Conservation (phyloP, 1,140 invertebrate species). For the Lerema accius region DNA sequence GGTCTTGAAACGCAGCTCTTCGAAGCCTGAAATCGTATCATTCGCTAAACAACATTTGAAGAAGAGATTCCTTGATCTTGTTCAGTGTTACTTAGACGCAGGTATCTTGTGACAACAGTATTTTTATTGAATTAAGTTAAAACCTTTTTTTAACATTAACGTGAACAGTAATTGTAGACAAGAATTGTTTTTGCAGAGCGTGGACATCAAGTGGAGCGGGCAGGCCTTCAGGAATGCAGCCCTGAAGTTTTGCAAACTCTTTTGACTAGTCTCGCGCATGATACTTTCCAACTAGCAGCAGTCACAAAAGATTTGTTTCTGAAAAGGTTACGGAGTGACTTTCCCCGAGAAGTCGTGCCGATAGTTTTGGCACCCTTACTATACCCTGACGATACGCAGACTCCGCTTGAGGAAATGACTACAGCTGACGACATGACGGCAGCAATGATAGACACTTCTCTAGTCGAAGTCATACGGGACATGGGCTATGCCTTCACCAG, state of each 20-base stretch:
- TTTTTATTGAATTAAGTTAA: too few species aligned
- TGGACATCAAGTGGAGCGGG: slow-evolving; percentile 87
- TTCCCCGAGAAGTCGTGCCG: slow-evolving; percentile 93
- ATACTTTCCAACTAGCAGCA: slow-evolving; percentile 84
- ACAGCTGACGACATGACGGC: slow-evolving; percentile 81
- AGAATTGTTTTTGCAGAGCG: slow-evolving; percentile 78
- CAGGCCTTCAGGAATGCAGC: slow-evolving; percentile 93
- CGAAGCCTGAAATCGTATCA: slow-evolving; percentile 88
- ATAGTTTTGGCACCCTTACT: slow-evolving; percentile 93
- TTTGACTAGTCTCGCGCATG: slow-evolving; percentile 83
- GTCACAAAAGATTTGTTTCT: slow-evolving; percentile 92
- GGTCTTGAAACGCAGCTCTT: slow-evolving; percentile 90
- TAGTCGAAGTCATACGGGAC: slow-evolving; percentile 94
- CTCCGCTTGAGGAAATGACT: slow-evolving; percentile 84
- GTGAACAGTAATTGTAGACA: background rate
- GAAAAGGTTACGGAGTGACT: slow-evolving; percentile 91
- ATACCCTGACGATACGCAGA: slow-evolving; percentile 90
- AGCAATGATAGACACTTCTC: slow-evolving; percentile 87
- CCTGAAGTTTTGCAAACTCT: slow-evolving; percentile 94
- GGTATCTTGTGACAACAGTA: slow-evolving; percentile 52
- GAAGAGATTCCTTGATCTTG: slow-evolving; percentile 91
- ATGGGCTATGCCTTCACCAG: slow-evolving; percentile 94
- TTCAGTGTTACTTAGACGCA: slow-evolving; percentile 92
- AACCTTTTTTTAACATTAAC: too few species aligned
- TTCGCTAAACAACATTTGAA: slow-evolving; percentile 91